A percentile compares a stretch with the other conserved stretches of the same genome.
Conservation (phyloP, 2,113 vertebrate genomes). For the Thalassoma bifasciatum region DNA sequence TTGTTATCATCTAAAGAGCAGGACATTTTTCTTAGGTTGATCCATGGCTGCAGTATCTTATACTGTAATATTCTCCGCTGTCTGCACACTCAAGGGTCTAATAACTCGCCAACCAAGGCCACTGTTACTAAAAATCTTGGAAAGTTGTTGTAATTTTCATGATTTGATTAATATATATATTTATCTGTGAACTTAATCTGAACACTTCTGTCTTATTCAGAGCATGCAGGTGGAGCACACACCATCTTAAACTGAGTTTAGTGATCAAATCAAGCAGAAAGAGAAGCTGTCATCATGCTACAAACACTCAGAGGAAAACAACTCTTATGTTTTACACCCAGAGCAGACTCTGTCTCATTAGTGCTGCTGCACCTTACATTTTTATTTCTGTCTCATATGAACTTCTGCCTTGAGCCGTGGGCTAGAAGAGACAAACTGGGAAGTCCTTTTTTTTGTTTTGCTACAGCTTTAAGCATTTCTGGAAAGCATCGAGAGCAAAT, state of each 20-base stretch:
- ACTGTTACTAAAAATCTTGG: no score
- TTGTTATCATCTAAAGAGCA: no score
- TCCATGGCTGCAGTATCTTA: no score
- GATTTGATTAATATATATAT: no score
- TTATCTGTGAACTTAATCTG: no score
- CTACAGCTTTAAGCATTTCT: neutral
- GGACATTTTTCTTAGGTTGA: no score
- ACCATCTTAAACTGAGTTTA: neutral
- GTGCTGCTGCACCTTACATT: neutral
- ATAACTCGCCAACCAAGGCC: neutral
- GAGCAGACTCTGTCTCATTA: neutral
- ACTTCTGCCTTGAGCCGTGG: neutral
- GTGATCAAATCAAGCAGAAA: neutral
- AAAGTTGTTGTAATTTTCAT: no score
- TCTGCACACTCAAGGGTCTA: neutral
- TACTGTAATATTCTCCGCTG: neutral
- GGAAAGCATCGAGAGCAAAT: neutral
- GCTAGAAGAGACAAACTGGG: neutral
- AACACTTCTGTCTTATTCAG: neutral
- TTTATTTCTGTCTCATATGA: neutral
- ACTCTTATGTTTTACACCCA: neutral
- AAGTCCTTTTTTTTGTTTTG: no score
- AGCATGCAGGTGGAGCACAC: neutral
- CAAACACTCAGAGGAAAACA: neutral
- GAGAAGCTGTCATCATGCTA: neutral